Percentiles rank a stretch among this genome's conserved stretches.
These are phyloP conservation scores for Plebejus argus DNA, from an alignment of 2,888 invertebrate genomes.

Conservation along the genomic window DNA sequence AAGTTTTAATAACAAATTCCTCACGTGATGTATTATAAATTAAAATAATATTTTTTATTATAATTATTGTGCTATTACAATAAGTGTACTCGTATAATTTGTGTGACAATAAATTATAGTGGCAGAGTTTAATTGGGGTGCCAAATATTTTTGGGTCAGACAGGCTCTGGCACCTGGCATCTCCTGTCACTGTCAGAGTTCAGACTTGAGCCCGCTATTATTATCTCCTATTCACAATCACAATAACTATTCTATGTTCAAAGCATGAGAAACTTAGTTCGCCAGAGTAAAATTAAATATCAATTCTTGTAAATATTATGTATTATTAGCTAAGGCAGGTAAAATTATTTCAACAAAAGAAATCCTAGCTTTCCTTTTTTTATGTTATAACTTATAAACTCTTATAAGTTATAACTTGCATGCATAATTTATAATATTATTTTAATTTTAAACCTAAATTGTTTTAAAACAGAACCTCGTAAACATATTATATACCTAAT, in stretches of 20 bases:
- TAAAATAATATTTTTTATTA: constrained; percentile 2
- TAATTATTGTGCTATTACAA: constrained; percentile 30
- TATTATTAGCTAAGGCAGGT: not conserved
- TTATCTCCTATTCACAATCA: constrained; percentile 17
- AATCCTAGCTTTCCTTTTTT: too few relatives aligned
- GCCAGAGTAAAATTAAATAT: not conserved
- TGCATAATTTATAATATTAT: not conserved
- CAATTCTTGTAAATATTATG: too few relatives aligned
- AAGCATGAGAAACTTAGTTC: not conserved
- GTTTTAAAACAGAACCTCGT: not conserved
- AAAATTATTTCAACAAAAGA: not conserved
- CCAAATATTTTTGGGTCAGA: constrained; percentile 44
- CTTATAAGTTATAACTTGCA: too few relatives aligned
- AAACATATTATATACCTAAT: too few relatives aligned
- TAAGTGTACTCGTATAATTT: constrained; percentile 16
- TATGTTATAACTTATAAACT: too few relatives aligned
- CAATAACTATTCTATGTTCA: constrained; percentile 1
- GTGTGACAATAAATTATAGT: constrained; percentile 36
- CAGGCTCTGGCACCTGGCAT: constrained; percentile 44
- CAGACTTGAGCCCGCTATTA: constrained; percentile 34
- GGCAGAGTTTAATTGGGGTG: constrained; percentile 45
- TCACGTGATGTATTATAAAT: not conserved
- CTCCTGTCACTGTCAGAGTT: constrained; percentile 39
- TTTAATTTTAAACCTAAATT: not conserved
- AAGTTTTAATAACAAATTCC: constrained; percentile 16